These are phyloP conservation scores for Papilio polyxenes DNA, from an alignment of 1,140 invertebrate genomes.

Conservation along the genomic window DNA sequence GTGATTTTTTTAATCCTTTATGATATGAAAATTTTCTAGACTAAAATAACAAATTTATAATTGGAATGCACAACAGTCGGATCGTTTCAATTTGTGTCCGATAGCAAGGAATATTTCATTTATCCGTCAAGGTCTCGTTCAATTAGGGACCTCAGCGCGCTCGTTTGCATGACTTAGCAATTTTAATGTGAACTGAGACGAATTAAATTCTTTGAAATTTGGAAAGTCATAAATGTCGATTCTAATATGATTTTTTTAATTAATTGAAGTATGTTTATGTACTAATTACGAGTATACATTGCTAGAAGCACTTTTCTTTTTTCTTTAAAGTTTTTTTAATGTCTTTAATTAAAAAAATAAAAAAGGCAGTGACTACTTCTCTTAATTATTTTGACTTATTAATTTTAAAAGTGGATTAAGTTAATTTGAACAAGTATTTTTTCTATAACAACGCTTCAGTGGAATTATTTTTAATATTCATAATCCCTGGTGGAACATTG, in stretches of 20 bases:
- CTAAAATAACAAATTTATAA: slow-evolving; percentile 61
- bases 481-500: slow-evolving; percentile 17
- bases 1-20: slow-evolving; percentile 23
- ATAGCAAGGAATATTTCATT: slow-evolving; percentile 68
- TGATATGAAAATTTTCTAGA: slow-evolving; percentile 47
- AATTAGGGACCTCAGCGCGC: slow-evolving; percentile 67
- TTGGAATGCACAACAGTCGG: slow-evolving; percentile 67
- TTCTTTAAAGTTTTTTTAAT: background rate
- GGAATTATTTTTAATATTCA: slow-evolving; percentile 44
- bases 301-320: background rate
- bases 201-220: slow-evolving; percentile 66
- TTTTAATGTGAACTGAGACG: slow-evolving; percentile 67
- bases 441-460: slow-evolving; percentile 39
- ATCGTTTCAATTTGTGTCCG: slow-evolving; percentile 67
- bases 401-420: slow-evolving; percentile 45
- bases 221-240: slow-evolving; percentile 15
- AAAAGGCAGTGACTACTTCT: no score
- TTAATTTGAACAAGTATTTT: slow-evolving; percentile 43
- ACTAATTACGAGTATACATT: background rate
- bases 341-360: background rate
- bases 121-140: slow-evolving; percentile 71
- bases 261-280: background rate
- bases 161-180: slow-evolving; percentile 79
- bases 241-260: background rate
- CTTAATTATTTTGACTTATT: no score